Conservation (phyloP, 2,113 vertebrate species). For the Rhadina sibilatrix region DNA sequence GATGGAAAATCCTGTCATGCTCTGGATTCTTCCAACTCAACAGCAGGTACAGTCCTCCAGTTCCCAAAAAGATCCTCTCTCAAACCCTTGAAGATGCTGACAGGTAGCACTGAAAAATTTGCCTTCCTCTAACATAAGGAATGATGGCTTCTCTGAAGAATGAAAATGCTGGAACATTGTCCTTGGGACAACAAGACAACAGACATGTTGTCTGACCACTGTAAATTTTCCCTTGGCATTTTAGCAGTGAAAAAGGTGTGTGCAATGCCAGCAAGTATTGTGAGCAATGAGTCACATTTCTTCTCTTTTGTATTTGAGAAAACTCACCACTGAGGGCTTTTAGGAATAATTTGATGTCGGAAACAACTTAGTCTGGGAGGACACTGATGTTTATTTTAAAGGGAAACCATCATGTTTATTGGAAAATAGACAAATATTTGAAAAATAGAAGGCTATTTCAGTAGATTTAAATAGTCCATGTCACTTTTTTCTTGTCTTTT, state of each 20-base stretch:
- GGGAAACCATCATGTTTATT: not conserved
- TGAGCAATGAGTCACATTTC: not conserved
- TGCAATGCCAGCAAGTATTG: not conserved
- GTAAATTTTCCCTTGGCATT: not conserved
- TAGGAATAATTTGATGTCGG: not conserved
- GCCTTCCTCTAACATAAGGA: not conserved
- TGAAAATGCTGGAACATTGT: not conserved
- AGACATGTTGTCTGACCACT: not conserved
- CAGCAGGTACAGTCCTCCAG: conserved; percentile 56
- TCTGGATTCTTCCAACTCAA: not conserved
- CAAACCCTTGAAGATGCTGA: not conserved
- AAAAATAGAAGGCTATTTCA: not conserved
- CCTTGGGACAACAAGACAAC: not conserved
- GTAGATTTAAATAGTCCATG: not conserved
- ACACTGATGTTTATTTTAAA: not conserved
- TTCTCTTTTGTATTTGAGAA: not conserved
- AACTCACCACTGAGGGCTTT: not conserved
- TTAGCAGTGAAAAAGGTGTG: not conserved
- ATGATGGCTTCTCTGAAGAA: not conserved
- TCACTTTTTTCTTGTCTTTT: conserved; percentile 25
- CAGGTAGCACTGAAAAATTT: not conserved
- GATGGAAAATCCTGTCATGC: conserved; percentile 73
- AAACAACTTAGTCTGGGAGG: not conserved
- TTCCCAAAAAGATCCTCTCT: not conserved
- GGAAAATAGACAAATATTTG: not conserved